phyloP scores from a whole-genome alignment of 2,888 invertebrate genomes.

The Laspeyria flexula region DNA sequence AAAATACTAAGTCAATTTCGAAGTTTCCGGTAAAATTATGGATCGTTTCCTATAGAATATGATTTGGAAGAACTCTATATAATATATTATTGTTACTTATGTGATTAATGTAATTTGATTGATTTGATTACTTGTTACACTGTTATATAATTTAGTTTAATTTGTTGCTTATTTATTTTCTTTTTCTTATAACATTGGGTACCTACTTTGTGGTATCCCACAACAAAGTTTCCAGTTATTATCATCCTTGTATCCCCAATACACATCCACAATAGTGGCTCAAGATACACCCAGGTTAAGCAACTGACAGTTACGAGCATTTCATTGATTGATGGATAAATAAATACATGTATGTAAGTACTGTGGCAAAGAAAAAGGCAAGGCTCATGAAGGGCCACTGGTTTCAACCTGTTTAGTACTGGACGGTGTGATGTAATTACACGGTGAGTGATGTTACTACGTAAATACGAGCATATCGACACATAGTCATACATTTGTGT shows the following conservation, averaged over 20 bases:
- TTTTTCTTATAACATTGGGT: too few relatives aligned
- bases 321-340: neutral
- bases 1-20: too few relatives aligned
- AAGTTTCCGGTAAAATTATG: too few relatives aligned
- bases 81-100: too few relatives aligned
- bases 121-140: too few relatives aligned
- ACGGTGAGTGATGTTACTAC: neutral
- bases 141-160: too few relatives aligned
- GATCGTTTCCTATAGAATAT: too few relatives aligned
- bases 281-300: neutral
- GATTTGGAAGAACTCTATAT: too few relatives aligned
- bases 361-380: neutral
- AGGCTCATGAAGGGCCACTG: neutral
- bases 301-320: neutral
- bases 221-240: too few relatives aligned
- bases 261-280: neutral
- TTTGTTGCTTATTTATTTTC: too few relatives aligned
- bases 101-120: too few relatives aligned
- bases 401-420: neutral
- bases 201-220: too few relatives aligned
- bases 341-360: neutral
- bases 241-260: neutral
- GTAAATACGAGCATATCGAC: neutral
- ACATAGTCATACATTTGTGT: neutral
- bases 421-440: neutral